A percentile compares a stretch with the other conserved stretches of the same genome.
These are phyloP conservation scores for Chaetodon trifascialis DNA, from an alignment of 2,113 vertebrate genomes.

Conservation along the genomic window DNA sequence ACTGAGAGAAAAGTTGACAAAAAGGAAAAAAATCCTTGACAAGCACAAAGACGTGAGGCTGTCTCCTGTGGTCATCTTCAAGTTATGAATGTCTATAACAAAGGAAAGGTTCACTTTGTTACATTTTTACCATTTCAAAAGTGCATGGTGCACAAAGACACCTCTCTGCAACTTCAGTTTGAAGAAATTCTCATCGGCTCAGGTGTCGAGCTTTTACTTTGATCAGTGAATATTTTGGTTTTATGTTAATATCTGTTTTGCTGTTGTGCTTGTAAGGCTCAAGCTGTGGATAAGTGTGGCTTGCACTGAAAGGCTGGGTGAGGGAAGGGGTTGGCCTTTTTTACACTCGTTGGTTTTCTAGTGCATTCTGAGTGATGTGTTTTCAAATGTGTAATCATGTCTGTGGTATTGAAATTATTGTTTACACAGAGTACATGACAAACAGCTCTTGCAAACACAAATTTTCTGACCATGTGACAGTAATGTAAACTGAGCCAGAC, in stretches of 20 bases:
- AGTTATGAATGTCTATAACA: background rate
- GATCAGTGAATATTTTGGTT: background rate
- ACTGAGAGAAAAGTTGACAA: too few species aligned
- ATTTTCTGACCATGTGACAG: background rate
- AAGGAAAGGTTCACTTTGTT: background rate
- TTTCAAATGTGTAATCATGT: background rate
- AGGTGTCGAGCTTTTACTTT: background rate
- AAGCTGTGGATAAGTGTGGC: background rate
- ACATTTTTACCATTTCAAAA: background rate
- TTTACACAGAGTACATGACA: constrained; percentile 2
- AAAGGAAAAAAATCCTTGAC: too few species aligned
- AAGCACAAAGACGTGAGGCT: background rate
- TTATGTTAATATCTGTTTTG: background rate
- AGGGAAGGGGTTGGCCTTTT: background rate
- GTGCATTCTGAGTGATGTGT: background rate
- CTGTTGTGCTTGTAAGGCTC: background rate
- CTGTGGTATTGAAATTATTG: background rate
- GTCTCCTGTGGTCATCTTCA: background rate
- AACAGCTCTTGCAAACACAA: background rate
- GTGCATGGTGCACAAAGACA: background rate
- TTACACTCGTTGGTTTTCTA: background rate
- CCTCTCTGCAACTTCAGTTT: background rate
- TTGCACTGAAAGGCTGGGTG: background rate
- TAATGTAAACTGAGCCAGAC: constrained; percentile 18
- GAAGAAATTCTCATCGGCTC: background rate